phyloP scores from a whole-genome alignment of 2,113 vertebrate genomes.

The Pyrgilauda ruficollis region DNA sequence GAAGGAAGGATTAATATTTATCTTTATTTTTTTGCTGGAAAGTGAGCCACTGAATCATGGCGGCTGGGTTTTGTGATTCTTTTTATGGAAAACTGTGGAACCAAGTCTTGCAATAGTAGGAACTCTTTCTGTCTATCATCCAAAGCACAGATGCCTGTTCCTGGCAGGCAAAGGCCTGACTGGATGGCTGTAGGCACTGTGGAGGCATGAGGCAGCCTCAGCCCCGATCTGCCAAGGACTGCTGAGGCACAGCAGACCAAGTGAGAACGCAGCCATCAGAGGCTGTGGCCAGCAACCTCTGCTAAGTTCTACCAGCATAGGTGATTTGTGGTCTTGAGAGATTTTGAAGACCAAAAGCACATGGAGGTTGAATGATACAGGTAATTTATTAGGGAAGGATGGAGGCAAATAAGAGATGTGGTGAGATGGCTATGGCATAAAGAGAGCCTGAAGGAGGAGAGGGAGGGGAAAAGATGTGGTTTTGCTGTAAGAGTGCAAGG shows the following conservation, averaged over 20 bases:
- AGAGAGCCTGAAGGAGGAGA: not conserved
- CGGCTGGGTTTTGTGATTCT: not conserved
- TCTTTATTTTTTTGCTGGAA: not conserved
- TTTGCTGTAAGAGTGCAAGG: not conserved
- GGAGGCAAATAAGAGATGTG: not conserved
- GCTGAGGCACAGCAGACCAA: not conserved
- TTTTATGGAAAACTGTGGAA: not conserved
- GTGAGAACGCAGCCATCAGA: not conserved
- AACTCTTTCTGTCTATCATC: not conserved
- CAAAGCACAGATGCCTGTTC: not conserved
- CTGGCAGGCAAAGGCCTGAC: not conserved
- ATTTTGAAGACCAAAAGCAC: not conserved
- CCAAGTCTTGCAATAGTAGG: not conserved
- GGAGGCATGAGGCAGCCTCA: not conserved
- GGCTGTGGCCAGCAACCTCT: not conserved
- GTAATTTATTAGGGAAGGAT: not conserved
- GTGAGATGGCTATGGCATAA: not conserved
- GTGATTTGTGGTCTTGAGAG: not conserved
- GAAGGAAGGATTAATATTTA: not conserved
- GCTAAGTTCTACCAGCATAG: not conserved
- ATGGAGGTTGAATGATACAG: not conserved
- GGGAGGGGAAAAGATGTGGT: not conserved
- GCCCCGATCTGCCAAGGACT: fast-evolving
- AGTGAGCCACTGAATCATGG: not conserved
- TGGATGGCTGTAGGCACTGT: not conserved